Percentiles rank a stretch among this genome's conserved stretches.
Evolutionary conservation across 1,140 invertebrate species (phyloP).

Genomic region (Aphidius gifuensis): DNA sequence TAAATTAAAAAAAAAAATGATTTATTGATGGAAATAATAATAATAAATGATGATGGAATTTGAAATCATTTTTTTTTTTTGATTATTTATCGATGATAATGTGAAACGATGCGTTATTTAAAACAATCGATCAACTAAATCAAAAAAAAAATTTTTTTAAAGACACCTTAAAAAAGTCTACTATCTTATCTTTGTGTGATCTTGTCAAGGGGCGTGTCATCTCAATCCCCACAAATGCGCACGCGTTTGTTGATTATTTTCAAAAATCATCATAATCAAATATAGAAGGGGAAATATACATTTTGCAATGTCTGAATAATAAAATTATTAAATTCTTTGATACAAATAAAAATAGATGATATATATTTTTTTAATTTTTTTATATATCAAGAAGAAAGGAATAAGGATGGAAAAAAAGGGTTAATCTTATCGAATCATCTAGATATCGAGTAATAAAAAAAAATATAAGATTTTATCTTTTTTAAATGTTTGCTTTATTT

Average conservation of each 20-base stretch:
- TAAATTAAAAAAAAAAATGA: too few relatives aligned
- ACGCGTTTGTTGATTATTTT: slow-evolving; percentile 25
- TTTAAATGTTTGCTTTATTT: too few relatives aligned
- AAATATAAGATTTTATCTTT: slow-evolving; percentile 7
- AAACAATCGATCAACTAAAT: slow-evolving; percentile 33
- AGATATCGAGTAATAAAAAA: slow-evolving; percentile 54
- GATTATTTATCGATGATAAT: slow-evolving; percentile 14
- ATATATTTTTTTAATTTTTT: too few relatives aligned
- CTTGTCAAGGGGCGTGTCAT: slow-evolving; percentile 46
- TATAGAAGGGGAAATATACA: not conserved
- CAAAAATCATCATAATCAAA: too few relatives aligned
- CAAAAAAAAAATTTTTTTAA: slow-evolving; percentile 10
- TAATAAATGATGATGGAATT: too few relatives aligned
- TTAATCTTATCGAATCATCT: slow-evolving; percentile 52
- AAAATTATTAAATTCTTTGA: not conserved
- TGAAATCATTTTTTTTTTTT: not conserved
- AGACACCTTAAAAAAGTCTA: slow-evolving; percentile 24
- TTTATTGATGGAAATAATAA: too few relatives aligned
- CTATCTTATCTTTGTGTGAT: slow-evolving; percentile 30
- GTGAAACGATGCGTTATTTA: slow-evolving; percentile 14
- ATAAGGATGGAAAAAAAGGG: slow-evolving; percentile 25
- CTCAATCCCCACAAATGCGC: slow-evolving; percentile 29
- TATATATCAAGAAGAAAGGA: not conserved
- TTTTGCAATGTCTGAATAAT: slow-evolving; percentile 3
- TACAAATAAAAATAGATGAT: slow-evolving; percentile 3